Percentiles rank a stretch among this genome's conserved stretches.
Conservation (phyloP, 2,888 invertebrate genomes). For the Schizaphis graminum region DNA sequence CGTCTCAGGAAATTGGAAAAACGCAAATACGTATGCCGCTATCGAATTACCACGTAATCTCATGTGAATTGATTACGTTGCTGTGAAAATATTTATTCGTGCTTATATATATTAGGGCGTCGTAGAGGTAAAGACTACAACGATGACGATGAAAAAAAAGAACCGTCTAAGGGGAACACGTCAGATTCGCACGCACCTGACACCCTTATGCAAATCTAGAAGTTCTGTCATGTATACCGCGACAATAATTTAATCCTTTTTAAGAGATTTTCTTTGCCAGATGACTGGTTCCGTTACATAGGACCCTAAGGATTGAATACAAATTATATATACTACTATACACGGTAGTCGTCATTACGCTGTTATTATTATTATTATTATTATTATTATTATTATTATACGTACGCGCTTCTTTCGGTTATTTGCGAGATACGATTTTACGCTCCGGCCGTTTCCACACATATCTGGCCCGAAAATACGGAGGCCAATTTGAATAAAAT, state of each 20-base stretch:
- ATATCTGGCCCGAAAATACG: slow-evolving; percentile 16
- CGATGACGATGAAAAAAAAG: not conserved
- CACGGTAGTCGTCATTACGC: slow-evolving; percentile 50
- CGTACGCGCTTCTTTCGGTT: slow-evolving; percentile 12
- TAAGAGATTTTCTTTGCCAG: slow-evolving; percentile 64
- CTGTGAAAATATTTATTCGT: slow-evolving; percentile 56
- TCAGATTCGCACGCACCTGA: slow-evolving; percentile 60
- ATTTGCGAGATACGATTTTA: slow-evolving; percentile 60
- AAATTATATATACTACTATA: slow-evolving; percentile 48
- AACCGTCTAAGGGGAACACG: slow-evolving; percentile 46
- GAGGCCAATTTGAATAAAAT: slow-evolving; percentile 63
- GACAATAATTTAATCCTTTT: slow-evolving; percentile 65
- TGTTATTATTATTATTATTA: slow-evolving; percentile 54
- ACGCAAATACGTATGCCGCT: not conserved
- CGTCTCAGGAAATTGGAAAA: slow-evolving; percentile 36
- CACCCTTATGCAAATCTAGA: slow-evolving; percentile 62
- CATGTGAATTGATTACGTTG: slow-evolving; percentile 61
- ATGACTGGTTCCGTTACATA: slow-evolving; percentile 43
- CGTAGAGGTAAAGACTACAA: not conserved
- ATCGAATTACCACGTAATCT: slow-evolving; percentile 63
- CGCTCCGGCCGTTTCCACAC: slow-evolving; percentile 48
- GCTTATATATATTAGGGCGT: not conserved
- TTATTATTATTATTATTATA: slow-evolving; percentile 46
- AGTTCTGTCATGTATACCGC: slow-evolving; percentile 55
- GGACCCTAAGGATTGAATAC: slow-evolving; percentile 62